phyloP scores from a whole-genome alignment of 1,140 invertebrate species.

The Bombus turneri region DNA sequence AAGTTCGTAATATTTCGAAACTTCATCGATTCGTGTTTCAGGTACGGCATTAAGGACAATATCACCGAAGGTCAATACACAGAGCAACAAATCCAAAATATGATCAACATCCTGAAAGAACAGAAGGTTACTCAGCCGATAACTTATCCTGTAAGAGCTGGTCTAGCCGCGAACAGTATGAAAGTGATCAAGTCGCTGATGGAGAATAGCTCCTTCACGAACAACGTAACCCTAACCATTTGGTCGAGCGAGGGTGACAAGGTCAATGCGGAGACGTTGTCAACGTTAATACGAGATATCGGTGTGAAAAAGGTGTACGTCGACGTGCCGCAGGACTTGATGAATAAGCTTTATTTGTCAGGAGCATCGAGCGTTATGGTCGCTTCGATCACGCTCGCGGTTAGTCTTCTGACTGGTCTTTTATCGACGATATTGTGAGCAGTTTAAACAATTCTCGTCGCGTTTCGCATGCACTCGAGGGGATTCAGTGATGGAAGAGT shows the following conservation, averaged over 20 bases:
- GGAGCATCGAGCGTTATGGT: conserved; percentile 25
- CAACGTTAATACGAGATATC: conserved; percentile 84
- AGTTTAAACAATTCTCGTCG: not conserved
- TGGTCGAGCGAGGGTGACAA: conserved; percentile 87
- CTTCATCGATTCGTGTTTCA: conserved; percentile 52
- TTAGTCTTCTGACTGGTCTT: conserved; percentile 41
- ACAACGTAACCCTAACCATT: conserved; percentile 86
- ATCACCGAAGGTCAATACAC: conserved; percentile 86
- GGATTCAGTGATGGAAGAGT: not conserved
- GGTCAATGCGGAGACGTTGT: conserved; percentile 85
- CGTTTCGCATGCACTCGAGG: not conserved
- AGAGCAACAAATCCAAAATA: conserved; percentile 86
- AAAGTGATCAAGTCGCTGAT: conserved; percentile 83
- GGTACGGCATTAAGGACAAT: conserved; percentile 66
- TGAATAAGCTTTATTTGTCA: conserved; percentile 79
- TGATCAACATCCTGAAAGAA: conserved; percentile 86
- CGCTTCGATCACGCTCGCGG: not conserved
- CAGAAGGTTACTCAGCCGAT: conserved; percentile 85
- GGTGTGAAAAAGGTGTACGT: conserved; percentile 87
- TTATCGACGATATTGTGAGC: conserved; percentile 58
- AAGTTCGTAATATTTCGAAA: not conserved
- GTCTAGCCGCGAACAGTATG: conserved; percentile 86
- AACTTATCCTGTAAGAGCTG: conserved; percentile 92
- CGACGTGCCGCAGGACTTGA: conserved; percentile 86
- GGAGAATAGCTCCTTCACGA: conserved; percentile 74